Evolutionary conservation across 23 tunicate species (phyloP), one percentile per base, ranked within the genome.

Genomic region (Trididemnum nubilum): DNA sequence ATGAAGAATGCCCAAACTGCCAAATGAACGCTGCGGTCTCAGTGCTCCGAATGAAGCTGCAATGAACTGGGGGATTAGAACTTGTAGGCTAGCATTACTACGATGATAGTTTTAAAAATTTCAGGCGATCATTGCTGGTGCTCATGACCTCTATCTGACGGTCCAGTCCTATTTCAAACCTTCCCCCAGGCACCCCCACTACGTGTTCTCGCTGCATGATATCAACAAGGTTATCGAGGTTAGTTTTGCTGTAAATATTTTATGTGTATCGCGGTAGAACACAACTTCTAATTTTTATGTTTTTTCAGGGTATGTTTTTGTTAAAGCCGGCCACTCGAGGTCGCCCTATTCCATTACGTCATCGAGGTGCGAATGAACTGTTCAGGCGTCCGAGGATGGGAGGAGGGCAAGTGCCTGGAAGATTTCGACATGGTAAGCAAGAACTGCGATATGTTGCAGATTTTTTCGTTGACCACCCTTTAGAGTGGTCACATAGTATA

Each of bases 161-260:
- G 73, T 87, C 12, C 27, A 19, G 33, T 34, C 74, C 25, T 80
- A 83, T 70, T 36, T 92, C 51, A 87, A 87, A 52, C 88, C 97
- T 0, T 32, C 97, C 0, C 88, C 92, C 38, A 65, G 73, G n/a
- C 83, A 92, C 32, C 92, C 97, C 33, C 91, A 87, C 35, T 92
- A 87, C 73, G 64, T 92, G 22, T 92, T 92, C 70, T 87, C 97
- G 39, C 73, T 92, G 4, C 92, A 92, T 87, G 97, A 92, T 80
- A 83, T 92, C 58, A 69, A 72, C 36, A 71, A 92, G 9, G 67
- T 92, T 49, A 18, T 49, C 57, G 18, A 49, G 57, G 18, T 49
- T 12, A 49, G 18, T 18, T 49, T 12, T 18, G 18, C 57, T 49
- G 12, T 49, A 49, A 49, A 49, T 49, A 49, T 18, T 12, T 9